A percentile compares a stretch with the other conserved stretches of the same genome.
These are phyloP conservation scores for Halictus quadricinctus DNA, from an alignment of 2,888 invertebrate species.

Conservation along the genomic window DNA sequence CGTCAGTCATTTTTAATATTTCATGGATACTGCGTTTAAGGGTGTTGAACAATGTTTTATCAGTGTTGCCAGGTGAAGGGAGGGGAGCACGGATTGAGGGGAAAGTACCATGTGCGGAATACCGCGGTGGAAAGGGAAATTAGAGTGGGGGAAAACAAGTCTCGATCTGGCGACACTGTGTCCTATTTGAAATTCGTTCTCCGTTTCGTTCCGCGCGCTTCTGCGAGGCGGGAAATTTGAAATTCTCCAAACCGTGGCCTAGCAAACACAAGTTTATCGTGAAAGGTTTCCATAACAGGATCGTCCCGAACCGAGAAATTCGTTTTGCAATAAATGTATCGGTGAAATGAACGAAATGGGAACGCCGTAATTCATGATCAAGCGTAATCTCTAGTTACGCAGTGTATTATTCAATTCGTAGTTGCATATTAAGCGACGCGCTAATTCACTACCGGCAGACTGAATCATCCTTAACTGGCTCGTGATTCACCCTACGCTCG, in stretches of 20 bases:
- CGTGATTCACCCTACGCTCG: conserved; percentile 39
- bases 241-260: background rate
- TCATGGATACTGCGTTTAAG: too few species aligned
- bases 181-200: too few species aligned
- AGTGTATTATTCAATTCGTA: conserved; percentile 29
- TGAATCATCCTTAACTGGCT: conserved; percentile 54
- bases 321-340: background rate
- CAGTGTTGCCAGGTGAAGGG: too few species aligned
- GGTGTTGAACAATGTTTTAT: too few species aligned
- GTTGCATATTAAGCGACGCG: conserved; percentile 31
- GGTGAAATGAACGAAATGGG: background rate
- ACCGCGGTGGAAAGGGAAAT: too few species aligned
- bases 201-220: background rate
- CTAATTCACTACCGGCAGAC: background rate
- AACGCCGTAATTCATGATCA: background rate
- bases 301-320: background rate
- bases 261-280: background rate
- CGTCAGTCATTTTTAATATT: too few species aligned
- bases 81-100: too few species aligned
- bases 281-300: conserved; percentile 4
- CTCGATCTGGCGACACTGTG: too few species aligned
- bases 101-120: too few species aligned
- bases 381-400: background rate
- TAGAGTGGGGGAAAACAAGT: too few species aligned
- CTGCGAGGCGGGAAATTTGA: background rate